A percentile compares a stretch with the other conserved stretches of the same genome.
Conservation (phyloP, 2,113 vertebrate genomes). For the Astatoreochromis straeleni region DNA sequence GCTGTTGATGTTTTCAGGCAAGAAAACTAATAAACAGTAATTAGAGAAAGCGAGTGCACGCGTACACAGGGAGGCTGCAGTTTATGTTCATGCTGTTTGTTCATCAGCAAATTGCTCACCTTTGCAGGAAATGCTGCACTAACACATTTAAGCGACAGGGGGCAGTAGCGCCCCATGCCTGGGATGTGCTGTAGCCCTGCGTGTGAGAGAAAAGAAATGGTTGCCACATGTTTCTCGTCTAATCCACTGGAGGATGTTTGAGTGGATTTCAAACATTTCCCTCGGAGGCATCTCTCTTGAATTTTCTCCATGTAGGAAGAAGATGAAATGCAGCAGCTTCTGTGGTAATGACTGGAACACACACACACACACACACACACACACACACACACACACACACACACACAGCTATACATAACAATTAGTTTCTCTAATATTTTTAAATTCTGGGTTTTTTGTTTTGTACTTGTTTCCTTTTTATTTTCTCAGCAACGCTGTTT, state of each 20-base stretch:
- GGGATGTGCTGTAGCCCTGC: not conserved
- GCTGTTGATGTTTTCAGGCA: slow-evolving; percentile 48
- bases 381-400: not conserved
- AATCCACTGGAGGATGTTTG: slow-evolving; percentile 26
- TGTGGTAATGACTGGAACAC: not conserved
- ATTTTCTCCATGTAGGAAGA: not conserved
- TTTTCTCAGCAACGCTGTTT: not conserved
- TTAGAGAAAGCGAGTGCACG: slow-evolving; percentile 53
- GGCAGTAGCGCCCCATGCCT: slow-evolving; percentile 55
- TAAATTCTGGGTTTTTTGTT: not conserved
- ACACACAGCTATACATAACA: not conserved
- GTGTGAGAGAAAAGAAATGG: slow-evolving; percentile 1
- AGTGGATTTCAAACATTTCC: slow-evolving; percentile 49
- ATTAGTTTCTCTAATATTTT: not conserved
- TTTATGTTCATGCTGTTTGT: slow-evolving; percentile 8
- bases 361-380: not conserved
- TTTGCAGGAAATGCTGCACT: not conserved
- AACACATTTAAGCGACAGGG: slow-evolving; percentile 6
- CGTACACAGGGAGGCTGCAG: not conserved
- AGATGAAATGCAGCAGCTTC: slow-evolving; percentile 14
- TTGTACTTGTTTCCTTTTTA: not conserved
- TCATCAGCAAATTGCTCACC: slow-evolving; percentile 39
- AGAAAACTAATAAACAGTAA: slow-evolving; percentile 60
- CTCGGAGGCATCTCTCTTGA: slow-evolving; percentile 34
- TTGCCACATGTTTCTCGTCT: slow-evolving; percentile 24